Evolutionary conservation across 2,888 invertebrate genomes (phyloP), one percentile per base, ranked within the genome.

Genomic region (Megastigmus dorsalis): DNA sequence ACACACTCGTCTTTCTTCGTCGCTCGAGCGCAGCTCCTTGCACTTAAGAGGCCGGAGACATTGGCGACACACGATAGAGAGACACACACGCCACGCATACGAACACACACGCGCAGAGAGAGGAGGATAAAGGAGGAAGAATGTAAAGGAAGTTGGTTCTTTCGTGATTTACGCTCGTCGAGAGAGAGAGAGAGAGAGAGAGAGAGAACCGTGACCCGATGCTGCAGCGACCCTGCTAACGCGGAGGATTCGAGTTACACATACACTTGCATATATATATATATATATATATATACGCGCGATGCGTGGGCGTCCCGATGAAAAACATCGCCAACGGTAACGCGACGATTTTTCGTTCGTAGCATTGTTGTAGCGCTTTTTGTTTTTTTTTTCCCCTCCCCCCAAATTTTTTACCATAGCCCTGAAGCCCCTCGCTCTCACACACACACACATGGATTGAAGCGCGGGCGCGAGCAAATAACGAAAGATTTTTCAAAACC

Each of bases 91-190:
- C 50, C 13, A 36, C 50, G 38, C 18, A 48, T 23, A 28, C 30
- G 10, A 23, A 59, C 38, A 68, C 38, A 36, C 38, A 36, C 13
- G 33, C 26, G 18, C 20, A n/a, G 9, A 30, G 23, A 33, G 43
- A 23, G 45, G 23, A 33, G 43, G 30, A 70, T 62, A 62, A 70
- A 70, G 26, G 54, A 70, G 69, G 62, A 62, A 70, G 62, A 55
- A 71, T 63, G 55, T 55, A 71, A 65, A 71, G 71, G 71, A 71
- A 71, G 71, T 65, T 33, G 54, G 48, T 55, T 65, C 71, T 71
- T 65, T 71, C 71, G 71, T 66, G 72, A 66, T 66, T 72, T 66
- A 72, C 65, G 70, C 38, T 38, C 28, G 48, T 23, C 15, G 41
- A 41, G 43, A 41, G 26, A 18, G 23, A 38, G 65, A 38, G 30